Percentiles rank a stretch among this genome's conserved stretches.
Conservation (phyloP, 2,797 vertebrate genomes). For the Vultur gryphus region DNA sequence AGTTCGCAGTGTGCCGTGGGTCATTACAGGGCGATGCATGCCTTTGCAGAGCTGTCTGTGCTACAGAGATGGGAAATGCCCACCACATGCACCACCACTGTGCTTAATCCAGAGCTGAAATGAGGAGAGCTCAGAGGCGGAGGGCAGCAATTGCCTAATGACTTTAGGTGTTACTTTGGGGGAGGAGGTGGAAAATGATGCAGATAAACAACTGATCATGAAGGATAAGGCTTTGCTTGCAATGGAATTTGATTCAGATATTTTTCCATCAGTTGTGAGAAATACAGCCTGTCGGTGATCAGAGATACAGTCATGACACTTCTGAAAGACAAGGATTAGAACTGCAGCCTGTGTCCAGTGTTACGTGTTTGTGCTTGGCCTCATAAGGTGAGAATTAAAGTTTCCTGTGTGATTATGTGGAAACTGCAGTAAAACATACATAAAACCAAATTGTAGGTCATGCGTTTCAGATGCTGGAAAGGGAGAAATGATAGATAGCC, state of each 20-base stretch:
- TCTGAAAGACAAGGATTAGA: background rate
- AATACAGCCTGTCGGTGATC: background rate
- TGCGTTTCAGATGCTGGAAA: conserved; percentile 25
- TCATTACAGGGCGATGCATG: background rate
- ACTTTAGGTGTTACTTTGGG: background rate
- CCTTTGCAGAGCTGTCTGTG: background rate
- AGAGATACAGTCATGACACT: background rate
- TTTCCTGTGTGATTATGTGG: conserved; percentile 29
- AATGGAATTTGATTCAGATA: background rate
- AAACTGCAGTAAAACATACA: conserved; percentile 44
- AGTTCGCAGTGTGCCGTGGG: fast-evolving
- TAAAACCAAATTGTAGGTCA: background rate
- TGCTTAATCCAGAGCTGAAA: background rate
- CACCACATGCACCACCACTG: background rate
- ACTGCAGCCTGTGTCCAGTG: background rate
- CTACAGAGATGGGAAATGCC: background rate
- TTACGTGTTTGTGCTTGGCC: background rate
- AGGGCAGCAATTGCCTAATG: background rate
- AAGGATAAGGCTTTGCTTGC: background rate
- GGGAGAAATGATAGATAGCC: conserved; percentile 29
- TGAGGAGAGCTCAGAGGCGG: background rate
- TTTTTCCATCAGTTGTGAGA: background rate
- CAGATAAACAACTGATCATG: background rate
- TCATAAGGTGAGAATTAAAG: conserved; percentile 50
- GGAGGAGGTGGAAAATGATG: background rate